Evolutionary conservation across 1,140 invertebrate species (phyloP).

Genomic region (Heliconius melpomene): DNA sequence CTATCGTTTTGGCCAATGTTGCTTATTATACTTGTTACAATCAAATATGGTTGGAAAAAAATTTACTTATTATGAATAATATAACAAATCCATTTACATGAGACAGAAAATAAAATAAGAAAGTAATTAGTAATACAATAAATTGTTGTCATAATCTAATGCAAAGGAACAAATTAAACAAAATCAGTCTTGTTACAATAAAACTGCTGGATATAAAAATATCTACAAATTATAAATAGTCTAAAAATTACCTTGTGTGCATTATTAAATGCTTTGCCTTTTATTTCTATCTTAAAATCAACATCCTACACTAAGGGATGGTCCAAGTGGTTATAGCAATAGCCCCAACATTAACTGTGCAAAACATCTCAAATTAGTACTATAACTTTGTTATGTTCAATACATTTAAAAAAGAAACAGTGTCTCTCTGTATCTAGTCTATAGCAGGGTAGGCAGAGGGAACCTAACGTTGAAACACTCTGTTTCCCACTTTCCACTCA

Average conservation of each 20-base stretch:
- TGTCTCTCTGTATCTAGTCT: no score
- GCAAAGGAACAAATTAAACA: slow-evolving; percentile 43
- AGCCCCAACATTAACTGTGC: slow-evolving; percentile 23
- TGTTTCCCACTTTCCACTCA: no score
- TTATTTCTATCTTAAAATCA: slow-evolving; percentile 26
- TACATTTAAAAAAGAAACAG: neutral
- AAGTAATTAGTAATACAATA: slow-evolving; percentile 11
- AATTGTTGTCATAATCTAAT: slow-evolving; percentile 16
- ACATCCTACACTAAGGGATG: slow-evolving; percentile 23
- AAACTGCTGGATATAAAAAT: slow-evolving; percentile 38
- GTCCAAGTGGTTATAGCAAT: slow-evolving; percentile 24
- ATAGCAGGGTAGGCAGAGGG: no score
- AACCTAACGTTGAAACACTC: no score
- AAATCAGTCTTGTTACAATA: slow-evolving; percentile 56
- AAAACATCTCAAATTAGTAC: slow-evolving; percentile 25
- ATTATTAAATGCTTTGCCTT: slow-evolving; percentile 13
- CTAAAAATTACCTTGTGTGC: slow-evolving; percentile 14
- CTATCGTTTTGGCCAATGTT: slow-evolving; percentile 21
- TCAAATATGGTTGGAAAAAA: neutral
- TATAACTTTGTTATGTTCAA: slow-evolving; percentile 15
- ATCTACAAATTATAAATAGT: slow-evolving; percentile 33
- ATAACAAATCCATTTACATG: neutral
- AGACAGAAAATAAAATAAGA: slow-evolving; percentile 4
- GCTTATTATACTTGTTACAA: neutral
- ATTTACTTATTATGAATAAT: neutral